phyloP scores from a whole-genome alignment of 2,888 invertebrate genomes.

The Bedellia somnulentella region DNA sequence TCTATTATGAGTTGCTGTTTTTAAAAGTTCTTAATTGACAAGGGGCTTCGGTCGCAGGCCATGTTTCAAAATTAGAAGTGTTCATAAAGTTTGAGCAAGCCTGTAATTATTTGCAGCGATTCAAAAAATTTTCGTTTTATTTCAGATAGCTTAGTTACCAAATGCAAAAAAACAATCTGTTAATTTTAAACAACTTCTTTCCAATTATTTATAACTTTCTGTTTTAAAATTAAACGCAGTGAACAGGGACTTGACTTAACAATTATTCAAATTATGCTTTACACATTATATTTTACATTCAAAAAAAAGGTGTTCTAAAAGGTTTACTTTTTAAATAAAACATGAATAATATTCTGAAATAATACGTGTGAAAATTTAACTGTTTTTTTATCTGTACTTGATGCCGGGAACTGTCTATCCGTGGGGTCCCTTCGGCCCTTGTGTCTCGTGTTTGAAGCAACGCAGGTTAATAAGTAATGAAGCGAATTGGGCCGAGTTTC shows the following conservation, averaged over 20 bases:
- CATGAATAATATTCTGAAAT: too few species aligned
- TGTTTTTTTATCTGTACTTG: too few species aligned
- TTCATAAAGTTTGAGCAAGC: conserved; percentile 43
- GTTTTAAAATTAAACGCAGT: too few species aligned
- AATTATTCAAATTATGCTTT: too few species aligned
- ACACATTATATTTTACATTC: too few species aligned
- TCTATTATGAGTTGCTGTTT: conserved; percentile 60
- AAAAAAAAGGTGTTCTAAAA: too few species aligned
- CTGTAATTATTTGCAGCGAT: conserved; percentile 48
- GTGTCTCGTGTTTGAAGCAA: too few species aligned
- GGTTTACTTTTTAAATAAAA: too few species aligned
- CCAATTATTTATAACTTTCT: background rate
- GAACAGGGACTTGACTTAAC: too few species aligned
- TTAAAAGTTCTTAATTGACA: conserved; percentile 58
- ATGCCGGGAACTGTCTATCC: too few species aligned
- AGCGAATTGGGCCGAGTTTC: conserved; percentile 46
- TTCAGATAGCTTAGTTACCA: conserved; percentile 2
- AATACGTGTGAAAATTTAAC: too few species aligned
- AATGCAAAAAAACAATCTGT: background rate
- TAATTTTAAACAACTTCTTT: background rate
- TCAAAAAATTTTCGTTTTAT: conserved; percentile 4
- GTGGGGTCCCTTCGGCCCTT: too few species aligned
- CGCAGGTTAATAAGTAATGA: conserved; percentile 61
- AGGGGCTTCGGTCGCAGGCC: conserved; percentile 29
- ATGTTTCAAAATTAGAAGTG: conserved; percentile 46